phyloP scores from a whole-genome alignment of 2,797 vertebrate genomes.

The Nyctalus aviator region DNA sequence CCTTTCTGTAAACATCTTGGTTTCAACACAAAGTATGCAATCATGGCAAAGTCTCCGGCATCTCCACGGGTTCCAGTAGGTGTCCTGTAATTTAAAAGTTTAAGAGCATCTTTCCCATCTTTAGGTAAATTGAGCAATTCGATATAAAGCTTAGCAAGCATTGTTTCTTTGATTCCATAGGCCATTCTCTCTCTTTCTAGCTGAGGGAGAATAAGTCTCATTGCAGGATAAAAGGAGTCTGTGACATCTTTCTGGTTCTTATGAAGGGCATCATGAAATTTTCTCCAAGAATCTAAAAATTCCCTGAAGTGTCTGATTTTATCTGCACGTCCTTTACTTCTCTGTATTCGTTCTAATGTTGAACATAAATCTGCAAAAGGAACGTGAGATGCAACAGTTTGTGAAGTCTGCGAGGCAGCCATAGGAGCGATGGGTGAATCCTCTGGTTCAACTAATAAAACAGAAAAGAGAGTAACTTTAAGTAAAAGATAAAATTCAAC shows the following conservation, averaged over 20 bases:
- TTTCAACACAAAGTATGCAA: slow-evolving; percentile 96
- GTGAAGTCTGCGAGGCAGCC: slow-evolving; percentile 77
- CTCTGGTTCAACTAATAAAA: slow-evolving; percentile 50
- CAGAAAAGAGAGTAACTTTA: slow-evolving; percentile 9
- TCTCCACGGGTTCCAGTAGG: slow-evolving; percentile 92
- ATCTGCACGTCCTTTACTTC: slow-evolving; percentile 92
- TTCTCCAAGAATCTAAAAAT: slow-evolving; percentile 96
- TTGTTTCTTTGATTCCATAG: slow-evolving; percentile 98
- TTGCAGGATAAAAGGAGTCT: slow-evolving; percentile 97
- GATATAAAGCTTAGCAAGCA: slow-evolving; percentile 98
- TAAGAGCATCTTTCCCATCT: slow-evolving; percentile 94
- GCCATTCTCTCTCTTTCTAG: slow-evolving; percentile 97
- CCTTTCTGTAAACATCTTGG: slow-evolving; percentile 93
- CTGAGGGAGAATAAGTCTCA: slow-evolving; percentile 96
- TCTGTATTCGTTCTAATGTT: slow-evolving; percentile 95
- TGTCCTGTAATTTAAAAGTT: slow-evolving; percentile 95
- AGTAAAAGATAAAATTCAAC: rapidly evolving
- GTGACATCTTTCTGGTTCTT: slow-evolving; percentile 89
- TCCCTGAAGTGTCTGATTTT: slow-evolving; percentile 92
- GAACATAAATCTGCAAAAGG: slow-evolving; percentile 95
- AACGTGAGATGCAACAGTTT: slow-evolving; percentile 92
- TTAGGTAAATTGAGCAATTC: slow-evolving; percentile 94
- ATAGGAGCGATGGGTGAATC: slow-evolving; percentile 84
- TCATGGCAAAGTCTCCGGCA: slow-evolving; percentile 95
- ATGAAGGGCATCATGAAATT: slow-evolving; percentile 95